A percentile compares a stretch with the other conserved stretches of the same genome.
phyloP scores from a whole-genome alignment of 2,797 vertebrate genomes.

The Chaunax sp. region DNA sequence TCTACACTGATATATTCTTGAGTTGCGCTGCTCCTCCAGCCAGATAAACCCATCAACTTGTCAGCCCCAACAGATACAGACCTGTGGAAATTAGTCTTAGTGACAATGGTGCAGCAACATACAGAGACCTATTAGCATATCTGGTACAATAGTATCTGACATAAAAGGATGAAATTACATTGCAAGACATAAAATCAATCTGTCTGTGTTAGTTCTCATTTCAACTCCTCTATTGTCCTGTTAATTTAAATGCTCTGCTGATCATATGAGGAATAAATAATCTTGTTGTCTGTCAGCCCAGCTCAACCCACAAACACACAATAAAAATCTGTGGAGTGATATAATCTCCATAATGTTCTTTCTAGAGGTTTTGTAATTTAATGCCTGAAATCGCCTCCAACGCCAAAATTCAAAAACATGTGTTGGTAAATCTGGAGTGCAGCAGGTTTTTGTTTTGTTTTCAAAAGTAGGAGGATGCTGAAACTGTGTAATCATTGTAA shows the following conservation, averaged over 20 bases:
- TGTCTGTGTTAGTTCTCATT: neutral
- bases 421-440: slow-evolving; percentile 54
- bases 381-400: slow-evolving; percentile 40
- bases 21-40: neutral
- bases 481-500: slow-evolving; percentile 10
- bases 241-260: slow-evolving; percentile 17
- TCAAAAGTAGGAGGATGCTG: neutral
- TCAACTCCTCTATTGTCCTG: slow-evolving; percentile 8
- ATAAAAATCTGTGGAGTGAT: slow-evolving; percentile 27
- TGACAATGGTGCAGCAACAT: too few relatives aligned
- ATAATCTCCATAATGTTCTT: slow-evolving; percentile 25
- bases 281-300: slow-evolving; percentile 37
- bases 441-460: slow-evolving; percentile 35
- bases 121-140: too few relatives aligned
- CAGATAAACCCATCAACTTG: neutral
- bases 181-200: neutral
- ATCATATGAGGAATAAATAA: slow-evolving; percentile 36
- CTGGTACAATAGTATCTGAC: neutral
- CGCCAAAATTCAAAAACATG: slow-evolving; percentile 41
- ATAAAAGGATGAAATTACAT: neutral
- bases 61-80: neutral
- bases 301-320: slow-evolving; percentile 35
- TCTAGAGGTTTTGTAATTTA: slow-evolving; percentile 43
- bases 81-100: neutral
- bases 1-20: neutral